Evolutionary conservation across 2,888 invertebrate genomes (phyloP).

Genomic region (Ptychoptera albimana): DNA sequence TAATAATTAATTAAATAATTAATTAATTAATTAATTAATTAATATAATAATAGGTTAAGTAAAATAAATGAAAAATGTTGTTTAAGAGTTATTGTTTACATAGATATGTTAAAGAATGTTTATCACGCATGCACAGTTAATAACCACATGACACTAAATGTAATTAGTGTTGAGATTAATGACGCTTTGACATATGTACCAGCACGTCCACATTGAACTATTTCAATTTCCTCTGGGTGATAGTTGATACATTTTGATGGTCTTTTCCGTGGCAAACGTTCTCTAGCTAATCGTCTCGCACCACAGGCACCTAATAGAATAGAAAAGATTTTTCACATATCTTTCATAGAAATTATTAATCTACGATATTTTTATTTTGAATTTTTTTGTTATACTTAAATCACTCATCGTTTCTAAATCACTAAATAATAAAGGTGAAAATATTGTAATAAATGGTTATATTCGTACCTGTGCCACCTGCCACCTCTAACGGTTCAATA

Average conservation of each 20-base stretch:
- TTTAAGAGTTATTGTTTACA: too few species aligned
- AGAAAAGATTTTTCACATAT: background rate
- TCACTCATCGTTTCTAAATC: background rate
- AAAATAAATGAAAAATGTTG: too few species aligned
- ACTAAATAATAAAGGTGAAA: background rate
- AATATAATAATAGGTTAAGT: too few species aligned
- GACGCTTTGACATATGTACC: background rate
- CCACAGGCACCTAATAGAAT: conserved; percentile 30
- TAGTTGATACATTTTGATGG: conserved; percentile 73
- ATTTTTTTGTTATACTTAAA: background rate
- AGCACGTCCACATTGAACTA: conserved; percentile 29
- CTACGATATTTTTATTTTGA: too few species aligned
- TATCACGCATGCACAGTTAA: conserved; percentile 7
- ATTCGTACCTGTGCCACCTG: conserved; percentile 34
- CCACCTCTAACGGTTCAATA: conserved; percentile 57
- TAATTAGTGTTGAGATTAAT: conserved; percentile 1
- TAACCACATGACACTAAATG: conserved; percentile 5
- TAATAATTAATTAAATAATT: too few species aligned
- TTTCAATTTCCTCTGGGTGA: conserved; percentile 60
- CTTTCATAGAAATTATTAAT: background rate
- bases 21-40: too few species aligned
- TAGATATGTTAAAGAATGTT: background rate
- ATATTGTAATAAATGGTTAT: background rate
- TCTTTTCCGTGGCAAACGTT: conserved; percentile 54
- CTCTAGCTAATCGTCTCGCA: conserved; percentile 40